These are phyloP conservation scores for Dyspetes luteomarginatus DNA, from an alignment of 2,888 invertebrate genomes.

Conservation along the genomic window DNA sequence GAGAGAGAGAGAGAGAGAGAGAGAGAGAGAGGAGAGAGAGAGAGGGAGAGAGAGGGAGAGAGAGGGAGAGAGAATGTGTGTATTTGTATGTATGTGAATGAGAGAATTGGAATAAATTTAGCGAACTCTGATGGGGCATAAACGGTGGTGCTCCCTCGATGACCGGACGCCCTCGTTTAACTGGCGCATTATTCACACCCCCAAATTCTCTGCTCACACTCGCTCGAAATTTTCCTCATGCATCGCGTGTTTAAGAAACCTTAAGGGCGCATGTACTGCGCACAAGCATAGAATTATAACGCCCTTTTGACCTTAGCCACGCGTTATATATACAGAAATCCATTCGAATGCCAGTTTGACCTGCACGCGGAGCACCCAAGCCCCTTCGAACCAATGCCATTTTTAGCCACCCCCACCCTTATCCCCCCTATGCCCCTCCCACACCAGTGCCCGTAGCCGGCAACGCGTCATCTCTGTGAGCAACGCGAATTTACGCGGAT, in stretches of 20 bases:
- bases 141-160: constrained; percentile 75
- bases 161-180: constrained; percentile 76
- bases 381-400: constrained; percentile 63
- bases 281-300: no score
- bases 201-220: constrained; percentile 40
- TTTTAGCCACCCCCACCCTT: constrained; percentile 64
- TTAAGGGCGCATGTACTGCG: no score
- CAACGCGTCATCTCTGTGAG: constrained; percentile 13
- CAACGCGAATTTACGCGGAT: constrained; percentile 75
- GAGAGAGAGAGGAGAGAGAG: neutral
- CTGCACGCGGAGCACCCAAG: no score
- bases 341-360: neutral
- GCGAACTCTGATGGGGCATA: constrained; percentile 79
- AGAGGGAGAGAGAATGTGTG: no score
- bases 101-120: constrained; percentile 79
- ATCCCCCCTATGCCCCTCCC: neutral
- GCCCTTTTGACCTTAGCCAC: no score
- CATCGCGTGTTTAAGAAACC: no score
- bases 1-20: constrained; percentile 1
- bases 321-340: neutral
- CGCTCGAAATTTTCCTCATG: constrained; percentile 32
- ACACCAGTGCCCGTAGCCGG: neutral
- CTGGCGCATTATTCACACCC: constrained; percentile 77
- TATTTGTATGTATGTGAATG: no score
- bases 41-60: constrained; percentile 13